These are phyloP conservation scores for Spodoptera exigua DNA, from an alignment of 2,888 invertebrate species.

Conservation along the genomic window DNA sequence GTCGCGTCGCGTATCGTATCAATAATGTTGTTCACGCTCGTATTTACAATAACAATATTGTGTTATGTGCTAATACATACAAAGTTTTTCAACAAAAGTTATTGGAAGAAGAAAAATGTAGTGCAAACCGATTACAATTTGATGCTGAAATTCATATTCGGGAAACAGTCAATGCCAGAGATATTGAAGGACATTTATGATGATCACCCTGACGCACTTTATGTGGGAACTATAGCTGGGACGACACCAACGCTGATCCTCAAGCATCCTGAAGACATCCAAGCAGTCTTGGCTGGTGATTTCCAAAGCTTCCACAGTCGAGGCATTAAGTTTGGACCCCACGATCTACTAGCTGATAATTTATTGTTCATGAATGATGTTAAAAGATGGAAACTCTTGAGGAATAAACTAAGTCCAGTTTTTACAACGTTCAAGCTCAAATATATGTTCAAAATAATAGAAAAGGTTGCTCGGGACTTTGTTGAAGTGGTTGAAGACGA, in stretches of 20 bases:
- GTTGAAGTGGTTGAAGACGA: conserved; percentile 64
- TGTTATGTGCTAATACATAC: conserved; percentile 51
- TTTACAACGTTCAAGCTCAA: conserved; percentile 78
- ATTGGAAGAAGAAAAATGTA: conserved; percentile 74
- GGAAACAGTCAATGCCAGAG: conserved; percentile 70
- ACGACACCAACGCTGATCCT: conserved; percentile 67
- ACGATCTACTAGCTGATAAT: conserved; percentile 73
- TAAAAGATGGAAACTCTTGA: conserved; percentile 74
- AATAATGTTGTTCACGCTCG: conserved; percentile 43
- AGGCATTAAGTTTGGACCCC: conserved; percentile 67
- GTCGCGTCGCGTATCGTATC: not conserved
- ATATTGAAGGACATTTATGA: conserved; percentile 71
- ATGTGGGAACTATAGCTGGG: conserved; percentile 69
- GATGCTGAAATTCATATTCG: conserved; percentile 65
- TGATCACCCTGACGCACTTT: conserved; percentile 54
- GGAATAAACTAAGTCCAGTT: conserved; percentile 78
- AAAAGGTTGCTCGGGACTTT: conserved; percentile 73
- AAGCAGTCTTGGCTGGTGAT: conserved; percentile 70
- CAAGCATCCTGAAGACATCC: conserved; percentile 71
- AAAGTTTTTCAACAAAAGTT: conserved; percentile 58
- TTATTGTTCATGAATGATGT: conserved; percentile 73
- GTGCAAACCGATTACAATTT: conserved; percentile 60
- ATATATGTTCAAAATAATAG: conserved; percentile 79
- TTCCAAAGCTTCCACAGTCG: conserved; percentile 74
- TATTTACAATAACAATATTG: conserved; percentile 51